A percentile compares a stretch with the other conserved stretches of the same genome.
These are phyloP conservation scores for Chrysogorgia sp. DNA, from an alignment of 92 coral and sea anemone genomes.

Conservation along the genomic window DNA sequence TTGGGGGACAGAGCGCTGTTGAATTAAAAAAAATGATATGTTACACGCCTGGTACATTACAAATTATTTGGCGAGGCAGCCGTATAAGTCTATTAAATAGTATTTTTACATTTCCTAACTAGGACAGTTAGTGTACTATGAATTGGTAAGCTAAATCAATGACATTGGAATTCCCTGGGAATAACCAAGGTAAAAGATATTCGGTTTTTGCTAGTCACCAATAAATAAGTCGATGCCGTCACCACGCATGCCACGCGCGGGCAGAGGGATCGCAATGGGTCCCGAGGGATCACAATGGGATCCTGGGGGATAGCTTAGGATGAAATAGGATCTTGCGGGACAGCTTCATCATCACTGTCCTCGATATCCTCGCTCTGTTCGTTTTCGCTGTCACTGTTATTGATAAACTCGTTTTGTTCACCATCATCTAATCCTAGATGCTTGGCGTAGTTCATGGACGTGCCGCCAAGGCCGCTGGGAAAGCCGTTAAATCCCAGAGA, in stretches of 20 bases:
- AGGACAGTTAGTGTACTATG: not conserved
- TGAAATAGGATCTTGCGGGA: conserved; percentile 17
- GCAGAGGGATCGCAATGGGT: too few relatives aligned
- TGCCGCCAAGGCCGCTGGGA: conserved; percentile 4
- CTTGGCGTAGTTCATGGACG: conserved; percentile 29
- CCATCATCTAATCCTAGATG: conserved; percentile 26
- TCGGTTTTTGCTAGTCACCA: conserved; percentile 22
- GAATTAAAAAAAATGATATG: conserved; percentile 36
- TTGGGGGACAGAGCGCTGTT: conserved; percentile 11
- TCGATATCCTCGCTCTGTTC: conserved; percentile 40
- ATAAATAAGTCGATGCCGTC: conserved; percentile 17
- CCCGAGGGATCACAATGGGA: not conserved
- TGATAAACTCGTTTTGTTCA: conserved; percentile 6
- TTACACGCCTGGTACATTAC: conserved; percentile 31
- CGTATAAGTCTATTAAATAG: conserved; percentile 34
- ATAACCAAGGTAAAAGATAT: not conserved
- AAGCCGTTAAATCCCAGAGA: conserved; percentile 42
- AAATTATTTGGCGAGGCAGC: conserved; percentile 29
- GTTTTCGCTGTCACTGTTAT: conserved; percentile 40
- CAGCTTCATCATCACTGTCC: conserved; percentile 30
- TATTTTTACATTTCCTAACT: conserved; percentile 7
- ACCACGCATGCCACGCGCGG: too few relatives aligned
- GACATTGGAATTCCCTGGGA: not conserved
- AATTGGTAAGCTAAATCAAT: not conserved
- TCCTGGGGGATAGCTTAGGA: conserved; percentile 6